Conservation (phyloP, 2,113 vertebrate genomes). For the Eudyptes chrysolophus region DNA sequence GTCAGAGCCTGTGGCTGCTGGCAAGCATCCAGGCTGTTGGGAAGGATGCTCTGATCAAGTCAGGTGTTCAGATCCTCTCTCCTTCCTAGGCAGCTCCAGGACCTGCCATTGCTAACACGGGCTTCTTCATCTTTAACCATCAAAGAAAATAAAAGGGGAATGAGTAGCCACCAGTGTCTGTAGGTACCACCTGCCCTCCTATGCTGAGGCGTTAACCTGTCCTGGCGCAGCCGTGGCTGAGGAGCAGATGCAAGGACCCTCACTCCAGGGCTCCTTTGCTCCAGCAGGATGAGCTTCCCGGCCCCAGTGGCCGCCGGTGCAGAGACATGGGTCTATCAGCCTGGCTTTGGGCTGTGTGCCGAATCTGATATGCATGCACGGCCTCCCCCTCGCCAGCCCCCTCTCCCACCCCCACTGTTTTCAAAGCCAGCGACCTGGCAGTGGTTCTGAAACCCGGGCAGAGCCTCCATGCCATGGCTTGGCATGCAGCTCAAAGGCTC, state of each 20-base stretch:
- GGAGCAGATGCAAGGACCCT: not conserved
- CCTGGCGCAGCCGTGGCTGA: not conserved
- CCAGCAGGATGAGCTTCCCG: rapidly evolving
- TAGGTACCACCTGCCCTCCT: too few relatives aligned
- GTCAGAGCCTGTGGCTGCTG: not conserved
- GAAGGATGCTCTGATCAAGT: not conserved
- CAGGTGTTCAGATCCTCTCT: not conserved
- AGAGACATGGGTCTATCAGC: not conserved
- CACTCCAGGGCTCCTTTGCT: not conserved
- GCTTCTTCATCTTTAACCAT: not conserved
- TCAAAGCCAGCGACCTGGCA: slow-evolving; percentile 57
- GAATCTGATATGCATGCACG: rapidly evolving
- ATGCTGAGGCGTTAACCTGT: rapidly evolving
- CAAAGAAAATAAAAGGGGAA: not conserved
- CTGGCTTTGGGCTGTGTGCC: not conserved
- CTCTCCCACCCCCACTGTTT: not conserved
- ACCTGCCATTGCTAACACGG: not conserved
- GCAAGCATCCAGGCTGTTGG: not conserved
- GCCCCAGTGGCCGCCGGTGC: rapidly evolving
- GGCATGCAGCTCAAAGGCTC: slow-evolving; percentile 59
- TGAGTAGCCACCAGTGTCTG: not conserved
- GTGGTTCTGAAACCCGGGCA: slow-evolving; percentile 47
- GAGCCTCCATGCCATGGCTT: slow-evolving; percentile 49
- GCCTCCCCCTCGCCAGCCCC: not conserved
- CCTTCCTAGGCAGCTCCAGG: not conserved